Conservation (phyloP, 2,888 invertebrate species). For the Hypolimnas misippus region DNA sequence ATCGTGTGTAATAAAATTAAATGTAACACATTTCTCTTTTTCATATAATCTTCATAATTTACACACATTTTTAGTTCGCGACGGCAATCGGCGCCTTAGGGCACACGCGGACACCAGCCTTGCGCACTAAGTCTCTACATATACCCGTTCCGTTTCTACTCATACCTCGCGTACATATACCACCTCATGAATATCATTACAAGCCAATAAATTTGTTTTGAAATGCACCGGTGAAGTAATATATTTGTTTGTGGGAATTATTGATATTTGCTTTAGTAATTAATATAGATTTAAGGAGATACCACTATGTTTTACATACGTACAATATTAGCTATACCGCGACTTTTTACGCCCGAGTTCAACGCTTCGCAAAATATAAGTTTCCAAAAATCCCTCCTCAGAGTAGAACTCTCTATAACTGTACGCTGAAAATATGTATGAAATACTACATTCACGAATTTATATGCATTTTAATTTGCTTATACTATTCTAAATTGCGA, state of each 20-base stretch:
- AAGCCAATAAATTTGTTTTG: constrained; percentile 29
- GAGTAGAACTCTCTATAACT: no score
- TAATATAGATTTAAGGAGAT: not conserved
- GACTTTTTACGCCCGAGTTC: no score
- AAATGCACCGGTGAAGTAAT: constrained; percentile 11
- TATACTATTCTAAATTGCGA: no score
- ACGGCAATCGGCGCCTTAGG: constrained; percentile 72
- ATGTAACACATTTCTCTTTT: constrained; percentile 84
- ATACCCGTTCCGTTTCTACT: constrained; percentile 35
- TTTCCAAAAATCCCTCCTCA: no score
- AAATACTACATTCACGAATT: no score
- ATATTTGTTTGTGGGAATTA: constrained; percentile 6
- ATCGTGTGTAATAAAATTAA: constrained; percentile 84
- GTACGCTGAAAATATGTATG: no score
- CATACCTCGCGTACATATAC: constrained; percentile 23
- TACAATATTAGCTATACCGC: no score
- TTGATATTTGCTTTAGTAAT: constrained; percentile 9
- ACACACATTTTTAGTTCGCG: constrained; percentile 81
- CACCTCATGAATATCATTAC: constrained; percentile 33
- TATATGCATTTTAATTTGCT: no score
- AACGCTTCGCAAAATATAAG: no score
- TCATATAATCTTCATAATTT: constrained; percentile 83
- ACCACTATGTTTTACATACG: not conserved
- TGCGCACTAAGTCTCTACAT: constrained; percentile 24
- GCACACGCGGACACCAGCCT: constrained; percentile 49